Evolutionary conservation across 2,797 vertebrate genomes (phyloP).

Genomic region (Loriculus beryllinus): DNA sequence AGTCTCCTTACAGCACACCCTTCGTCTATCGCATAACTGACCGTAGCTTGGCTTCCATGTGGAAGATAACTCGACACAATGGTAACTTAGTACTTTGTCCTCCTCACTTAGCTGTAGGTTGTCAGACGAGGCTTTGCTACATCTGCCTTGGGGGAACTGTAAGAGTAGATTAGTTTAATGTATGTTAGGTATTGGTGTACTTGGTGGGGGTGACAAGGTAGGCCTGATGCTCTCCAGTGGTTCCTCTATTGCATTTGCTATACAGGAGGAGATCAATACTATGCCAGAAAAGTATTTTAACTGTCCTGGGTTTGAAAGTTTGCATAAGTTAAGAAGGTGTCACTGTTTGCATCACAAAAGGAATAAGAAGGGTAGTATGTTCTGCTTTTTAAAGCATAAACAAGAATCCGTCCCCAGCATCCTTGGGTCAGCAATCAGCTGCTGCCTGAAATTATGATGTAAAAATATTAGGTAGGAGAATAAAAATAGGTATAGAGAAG

Average conservation of each 20-base stretch:
- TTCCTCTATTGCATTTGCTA: not conserved
- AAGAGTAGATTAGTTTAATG: not conserved
- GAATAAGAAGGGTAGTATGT: not conserved
- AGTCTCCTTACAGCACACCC: slow-evolving; percentile 72
- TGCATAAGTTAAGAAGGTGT: not conserved
- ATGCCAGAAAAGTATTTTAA: not conserved
- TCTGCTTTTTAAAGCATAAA: not conserved
- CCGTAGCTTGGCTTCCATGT: slow-evolving; percentile 36
- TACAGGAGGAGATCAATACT: not conserved
- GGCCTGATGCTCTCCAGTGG: not conserved
- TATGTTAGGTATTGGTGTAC: not conserved
- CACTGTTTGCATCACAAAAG: not conserved
- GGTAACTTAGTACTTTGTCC: slow-evolving; percentile 67
- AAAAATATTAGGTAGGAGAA: not conserved
- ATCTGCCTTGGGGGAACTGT: not conserved
- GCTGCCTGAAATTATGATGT: not conserved
- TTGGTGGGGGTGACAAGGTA: not conserved
- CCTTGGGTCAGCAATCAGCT: not conserved
- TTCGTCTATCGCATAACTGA: slow-evolving; percentile 76
- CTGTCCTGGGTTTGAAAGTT: not conserved
- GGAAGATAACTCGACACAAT: slow-evolving; percentile 70
- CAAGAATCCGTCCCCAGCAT: not conserved
- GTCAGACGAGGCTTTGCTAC: not conserved
- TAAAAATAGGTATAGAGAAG: not conserved
- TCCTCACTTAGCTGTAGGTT: not conserved